Evolutionary conservation across 2,113 vertebrate genomes (phyloP), one percentile per base, ranked within the genome.

Genomic region (Chloropsis hardwickii): DNA sequence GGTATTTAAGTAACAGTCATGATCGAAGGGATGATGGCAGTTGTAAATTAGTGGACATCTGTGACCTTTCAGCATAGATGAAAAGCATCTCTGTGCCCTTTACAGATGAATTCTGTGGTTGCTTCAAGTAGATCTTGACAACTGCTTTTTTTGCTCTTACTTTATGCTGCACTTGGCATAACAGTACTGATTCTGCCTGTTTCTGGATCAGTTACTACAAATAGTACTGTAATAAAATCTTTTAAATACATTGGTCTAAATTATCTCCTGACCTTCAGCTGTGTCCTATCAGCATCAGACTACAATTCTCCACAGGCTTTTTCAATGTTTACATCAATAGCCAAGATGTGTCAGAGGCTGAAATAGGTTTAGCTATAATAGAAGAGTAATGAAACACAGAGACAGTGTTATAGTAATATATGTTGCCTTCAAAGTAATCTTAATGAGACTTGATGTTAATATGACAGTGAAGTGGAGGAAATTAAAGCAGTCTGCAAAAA

Each of bases 231-330:
- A 89, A 92, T 86, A 93, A 93, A 93, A 66, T 33, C n/a, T 73
- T 86, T 92, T 66, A 82, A 94, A 93, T 82, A 67, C 78, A 60
- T 57, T 91, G 56, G 53, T 86, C 23, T 87, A 81, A 86, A 78
- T 89, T 97, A 76, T 81, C 83, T 71, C 84, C 70, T 94, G 89
- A 95, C 89, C 83, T 94, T 96, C 83, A 95, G n/a, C 83, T 91
- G 73, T 7, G 4, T 89, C 81, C 61, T 77, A n/a, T 67, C 62
- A 92, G 71, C 39, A 78, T 65, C 74, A 77, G 67, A 58, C 29
- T 88, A 73, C 50, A 83, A 42, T 78, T 62, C 78, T 85, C 66
- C 66, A 91, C 35, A 47, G 58, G 22, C 6, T 57, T 85, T 94
- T 82, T 80, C 33, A 57, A 6, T 44, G 16, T 90, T 94, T 86